Evolutionary conservation across 1,140 invertebrate species (phyloP).

Genomic region (Neodiprion pinetum): DNA sequence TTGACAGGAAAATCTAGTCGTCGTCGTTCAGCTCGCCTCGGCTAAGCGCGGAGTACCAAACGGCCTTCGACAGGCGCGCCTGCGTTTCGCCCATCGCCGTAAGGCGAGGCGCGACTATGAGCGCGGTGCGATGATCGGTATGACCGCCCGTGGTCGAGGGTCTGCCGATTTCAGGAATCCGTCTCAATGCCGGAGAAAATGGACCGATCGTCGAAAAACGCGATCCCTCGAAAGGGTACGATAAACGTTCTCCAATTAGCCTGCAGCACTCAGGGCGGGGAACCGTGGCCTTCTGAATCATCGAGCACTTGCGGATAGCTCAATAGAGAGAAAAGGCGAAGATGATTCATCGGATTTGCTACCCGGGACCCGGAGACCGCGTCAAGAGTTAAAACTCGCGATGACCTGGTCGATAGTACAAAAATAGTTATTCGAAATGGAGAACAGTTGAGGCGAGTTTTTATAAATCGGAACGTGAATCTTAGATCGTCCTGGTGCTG

Average conservation of each 20-base stretch:
- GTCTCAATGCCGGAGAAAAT: not conserved
- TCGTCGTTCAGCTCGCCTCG: constrained; percentile 31
- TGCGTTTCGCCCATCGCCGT: constrained; percentile 39
- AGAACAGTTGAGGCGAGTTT: too few relatives aligned
- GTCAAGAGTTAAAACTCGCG: too few relatives aligned
- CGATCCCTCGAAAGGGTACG: too few relatives aligned
- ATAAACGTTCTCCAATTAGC: too few relatives aligned
- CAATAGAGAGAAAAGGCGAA: not conserved
- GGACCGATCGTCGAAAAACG: too few relatives aligned
- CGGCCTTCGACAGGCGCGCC: constrained; percentile 33
- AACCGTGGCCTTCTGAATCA: too few relatives aligned
- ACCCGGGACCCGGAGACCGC: too few relatives aligned
- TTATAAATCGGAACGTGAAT: too few relatives aligned
- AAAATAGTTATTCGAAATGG: too few relatives aligned
- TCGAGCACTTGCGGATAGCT: not conserved
- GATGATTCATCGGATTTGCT: not conserved
- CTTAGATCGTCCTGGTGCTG: too few relatives aligned
- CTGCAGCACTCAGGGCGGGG: too few relatives aligned
- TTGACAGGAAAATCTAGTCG: constrained; percentile 64
- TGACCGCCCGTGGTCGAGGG: not conserved
- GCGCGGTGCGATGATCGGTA: constrained; percentile 11
- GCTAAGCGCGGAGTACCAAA: constrained; percentile 45
- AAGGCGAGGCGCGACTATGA: constrained; percentile 25
- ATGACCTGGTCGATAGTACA: too few relatives aligned
- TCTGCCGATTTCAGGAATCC: not conserved